These are phyloP conservation scores for Drosophila nannoptera DNA, from an alignment of 1,140 invertebrate species.

Conservation along the genomic window DNA sequence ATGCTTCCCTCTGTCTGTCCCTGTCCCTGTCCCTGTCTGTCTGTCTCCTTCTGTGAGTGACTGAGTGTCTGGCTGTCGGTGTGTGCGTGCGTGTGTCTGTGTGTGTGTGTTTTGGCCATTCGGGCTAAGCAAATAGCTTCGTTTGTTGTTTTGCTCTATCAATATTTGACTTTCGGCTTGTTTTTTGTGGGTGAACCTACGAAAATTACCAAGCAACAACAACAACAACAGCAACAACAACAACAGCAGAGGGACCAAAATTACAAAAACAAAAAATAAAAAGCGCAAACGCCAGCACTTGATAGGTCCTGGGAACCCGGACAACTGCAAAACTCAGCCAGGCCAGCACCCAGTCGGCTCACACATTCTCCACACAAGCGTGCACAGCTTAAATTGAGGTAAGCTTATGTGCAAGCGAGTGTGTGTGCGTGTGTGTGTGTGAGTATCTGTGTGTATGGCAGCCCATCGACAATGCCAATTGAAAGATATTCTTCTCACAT, in stretches of 20 bases:
- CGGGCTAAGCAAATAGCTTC: constrained; percentile 74
- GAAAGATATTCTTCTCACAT: constrained; percentile 48
- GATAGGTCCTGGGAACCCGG: constrained; percentile 29
- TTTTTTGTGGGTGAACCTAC: constrained; percentile 62
- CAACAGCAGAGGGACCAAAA: not conserved
- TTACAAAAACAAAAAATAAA: constrained; percentile 23
- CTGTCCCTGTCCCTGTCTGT: constrained; percentile 2
- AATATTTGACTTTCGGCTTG: constrained; percentile 76
- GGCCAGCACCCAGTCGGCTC: constrained; percentile 9
- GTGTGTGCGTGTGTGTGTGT: constrained; percentile 13
- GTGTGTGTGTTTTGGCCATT: constrained; percentile 47
- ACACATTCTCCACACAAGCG: constrained; percentile 13
- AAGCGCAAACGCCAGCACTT: constrained; percentile 54
- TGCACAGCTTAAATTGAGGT: constrained; percentile 40
- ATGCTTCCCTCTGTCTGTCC: constrained; percentile 12
- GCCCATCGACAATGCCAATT: constrained; percentile 37
- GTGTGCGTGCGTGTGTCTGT: constrained; percentile 9
- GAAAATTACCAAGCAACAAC: constrained; percentile 57
- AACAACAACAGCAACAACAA: constrained; percentile 9
- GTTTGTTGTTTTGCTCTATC: constrained; percentile 76
- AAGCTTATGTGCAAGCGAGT: constrained; percentile 9
- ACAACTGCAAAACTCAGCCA: constrained; percentile 32
- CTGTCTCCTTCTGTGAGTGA: not conserved
- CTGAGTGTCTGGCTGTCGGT: constrained; percentile 5
- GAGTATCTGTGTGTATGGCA: not conserved